These are phyloP conservation scores for Cliona cf. orientalis DNA, from an alignment of 37 sponge, comb jelly and placozoan genomes.

Conservation along the genomic window DNA sequence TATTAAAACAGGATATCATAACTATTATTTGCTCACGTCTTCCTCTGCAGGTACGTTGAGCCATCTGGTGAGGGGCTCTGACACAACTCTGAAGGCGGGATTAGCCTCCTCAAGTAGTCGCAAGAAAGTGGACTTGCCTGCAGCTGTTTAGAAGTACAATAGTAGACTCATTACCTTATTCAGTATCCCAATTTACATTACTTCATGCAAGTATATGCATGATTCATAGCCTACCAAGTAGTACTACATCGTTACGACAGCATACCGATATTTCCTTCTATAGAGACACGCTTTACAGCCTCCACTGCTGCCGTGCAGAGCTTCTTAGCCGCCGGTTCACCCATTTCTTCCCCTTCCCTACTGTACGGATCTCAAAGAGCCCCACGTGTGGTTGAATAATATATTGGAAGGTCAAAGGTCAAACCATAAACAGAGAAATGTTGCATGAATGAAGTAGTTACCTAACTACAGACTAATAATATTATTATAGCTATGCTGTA, in stretches of 20 bases:
- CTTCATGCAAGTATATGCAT: too few relatives aligned
- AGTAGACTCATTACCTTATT: too few relatives aligned
- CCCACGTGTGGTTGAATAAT: neutral
- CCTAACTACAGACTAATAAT: neutral
- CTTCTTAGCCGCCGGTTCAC: slow-evolving; percentile 32
- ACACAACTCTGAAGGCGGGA: slow-evolving; percentile 42
- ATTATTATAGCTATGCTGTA: neutral
- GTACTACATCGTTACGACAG: too few relatives aligned
- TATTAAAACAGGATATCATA: neutral
- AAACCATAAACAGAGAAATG: neutral
- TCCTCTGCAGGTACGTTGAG: slow-evolving; percentile 41
- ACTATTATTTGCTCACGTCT: neutral
- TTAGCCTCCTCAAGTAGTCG: slow-evolving; percentile 39
- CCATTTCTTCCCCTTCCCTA: slow-evolving; percentile 11
- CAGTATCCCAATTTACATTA: too few relatives aligned
- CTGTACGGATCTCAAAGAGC: neutral
- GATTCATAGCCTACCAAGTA: too few relatives aligned
- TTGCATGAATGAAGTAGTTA: too few relatives aligned
- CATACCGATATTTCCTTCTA: slow-evolving; percentile 66
- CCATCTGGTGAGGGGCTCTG: slow-evolving; percentile 77
- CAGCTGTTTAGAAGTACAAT: slow-evolving; percentile 38
- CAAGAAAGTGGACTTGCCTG: slow-evolving; percentile 81
- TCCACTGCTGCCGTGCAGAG: slow-evolving; percentile 10
- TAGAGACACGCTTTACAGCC: slow-evolving; percentile 45
- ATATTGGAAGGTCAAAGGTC: neutral